Conservation (phyloP, 1,140 invertebrate genomes). For the Sesamia nonagrioides region DNA sequence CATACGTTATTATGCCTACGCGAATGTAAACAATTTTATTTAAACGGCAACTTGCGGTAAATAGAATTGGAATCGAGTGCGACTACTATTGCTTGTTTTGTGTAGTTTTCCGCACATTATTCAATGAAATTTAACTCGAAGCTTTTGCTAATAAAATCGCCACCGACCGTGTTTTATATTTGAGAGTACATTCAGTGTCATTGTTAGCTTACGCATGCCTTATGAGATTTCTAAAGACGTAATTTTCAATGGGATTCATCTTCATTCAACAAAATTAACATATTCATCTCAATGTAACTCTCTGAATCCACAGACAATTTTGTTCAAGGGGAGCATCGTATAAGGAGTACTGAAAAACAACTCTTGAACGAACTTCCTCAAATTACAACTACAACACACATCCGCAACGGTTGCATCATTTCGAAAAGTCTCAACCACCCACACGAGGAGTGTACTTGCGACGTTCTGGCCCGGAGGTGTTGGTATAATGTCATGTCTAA, state of each 20-base stretch:
- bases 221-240: slow-evolving; percentile 8
- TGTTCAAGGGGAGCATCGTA: slow-evolving; percentile 14
- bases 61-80: slow-evolving; percentile 18
- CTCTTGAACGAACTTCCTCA: slow-evolving; percentile 44
- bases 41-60: slow-evolving; percentile 14
- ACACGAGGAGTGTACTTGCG: slow-evolving; percentile 34
- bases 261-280: slow-evolving; percentile 8
- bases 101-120: slow-evolving; percentile 2
- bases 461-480: slow-evolving; percentile 33
- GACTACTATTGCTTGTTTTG: slow-evolving; percentile 8
- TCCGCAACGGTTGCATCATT: slow-evolving; percentile 39
- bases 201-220: not conserved
- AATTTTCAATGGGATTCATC: slow-evolving; percentile 34
- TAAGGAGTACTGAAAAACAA: slow-evolving; percentile 43
- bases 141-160: not conserved
- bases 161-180: not conserved
- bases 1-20: slow-evolving; percentile 44
- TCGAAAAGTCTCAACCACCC: slow-evolving; percentile 31
- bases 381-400: slow-evolving; percentile 47
- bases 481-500: slow-evolving; percentile 43
- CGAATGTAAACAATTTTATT: slow-evolving; percentile 44
- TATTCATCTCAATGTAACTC: slow-evolving; percentile 6
- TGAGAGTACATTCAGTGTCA: not conserved
- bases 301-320: slow-evolving; percentile 39
- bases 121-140: not conserved